Evolutionary conservation across 2,888 invertebrate species (phyloP).

Genomic region (Coremacera marginata): DNA sequence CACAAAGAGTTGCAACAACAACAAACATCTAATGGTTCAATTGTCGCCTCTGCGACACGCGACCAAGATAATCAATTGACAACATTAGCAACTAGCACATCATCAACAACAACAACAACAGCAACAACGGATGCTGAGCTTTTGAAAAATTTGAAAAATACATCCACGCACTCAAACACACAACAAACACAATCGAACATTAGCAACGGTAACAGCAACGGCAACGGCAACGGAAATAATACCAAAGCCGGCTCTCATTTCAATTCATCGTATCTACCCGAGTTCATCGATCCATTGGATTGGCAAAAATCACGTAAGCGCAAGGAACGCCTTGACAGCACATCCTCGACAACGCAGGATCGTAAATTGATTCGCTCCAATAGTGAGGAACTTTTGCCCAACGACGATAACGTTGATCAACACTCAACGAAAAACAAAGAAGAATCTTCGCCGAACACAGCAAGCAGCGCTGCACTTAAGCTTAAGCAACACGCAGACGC

Average conservation of each 20-base stretch:
- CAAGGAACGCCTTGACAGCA: conserved; percentile 76
- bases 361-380: conserved; percentile 75
- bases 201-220: conserved; percentile 40
- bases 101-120: conserved; percentile 35
- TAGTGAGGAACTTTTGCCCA: conserved; percentile 73
- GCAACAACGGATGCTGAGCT: conserved; percentile 37
- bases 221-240: conserved; percentile 40
- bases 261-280: conserved; percentile 67
- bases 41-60: conserved; percentile 36
- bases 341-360: conserved; percentile 72
- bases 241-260: conserved; percentile 53
- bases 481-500: conserved; percentile 49
- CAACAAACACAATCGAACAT: conserved; percentile 41
- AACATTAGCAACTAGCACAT: conserved; percentile 45
- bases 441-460: not conserved
- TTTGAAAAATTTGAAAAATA: conserved; percentile 38
- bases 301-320: conserved; percentile 73
- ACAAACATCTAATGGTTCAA: conserved; percentile 29
- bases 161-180: conserved; percentile 31
- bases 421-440: not conserved
- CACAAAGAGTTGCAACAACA: conserved; percentile 37
- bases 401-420: conserved; percentile 69
- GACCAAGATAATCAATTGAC: conserved; percentile 43
- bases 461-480: not conserved
- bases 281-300: conserved; percentile 69